A percentile compares a stretch with the other conserved stretches of the same genome.
phyloP scores from a whole-genome alignment of 2,888 invertebrate genomes.

The Apamea epomidion region DNA sequence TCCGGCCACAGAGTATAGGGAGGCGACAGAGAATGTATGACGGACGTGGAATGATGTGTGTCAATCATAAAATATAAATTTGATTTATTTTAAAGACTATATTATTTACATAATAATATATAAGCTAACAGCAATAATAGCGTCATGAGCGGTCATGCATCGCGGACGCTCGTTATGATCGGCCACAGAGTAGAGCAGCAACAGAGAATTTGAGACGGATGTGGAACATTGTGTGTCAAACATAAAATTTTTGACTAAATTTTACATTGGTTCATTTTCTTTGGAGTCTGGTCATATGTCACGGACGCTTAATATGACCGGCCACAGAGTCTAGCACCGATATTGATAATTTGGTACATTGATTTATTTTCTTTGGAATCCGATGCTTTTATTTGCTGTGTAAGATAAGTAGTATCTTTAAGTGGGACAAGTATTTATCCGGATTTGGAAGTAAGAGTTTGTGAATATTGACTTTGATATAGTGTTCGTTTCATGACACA shows the following conservation, averaged over 20 bases:
- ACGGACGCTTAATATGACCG: too few species aligned
- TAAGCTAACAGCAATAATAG: slow-evolving; percentile 61
- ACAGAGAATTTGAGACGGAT: slow-evolving; percentile 7
- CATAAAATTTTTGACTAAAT: not conserved
- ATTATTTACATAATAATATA: too few species aligned
- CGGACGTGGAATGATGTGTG: not conserved
- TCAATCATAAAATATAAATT: slow-evolving; percentile 57
- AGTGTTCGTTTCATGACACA: not conserved
- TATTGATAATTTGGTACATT: too few species aligned
- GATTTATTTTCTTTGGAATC: too few species aligned
- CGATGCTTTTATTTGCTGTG: not conserved
- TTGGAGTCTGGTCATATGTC: too few species aligned
- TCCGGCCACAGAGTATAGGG: slow-evolving; percentile 51
- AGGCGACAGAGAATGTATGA: slow-evolving; percentile 5
- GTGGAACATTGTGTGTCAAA: not conserved
- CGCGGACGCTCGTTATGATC: slow-evolving; percentile 66
- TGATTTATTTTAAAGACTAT: too few species aligned
- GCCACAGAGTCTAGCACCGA: too few species aligned
- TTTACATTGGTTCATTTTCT: too few species aligned
- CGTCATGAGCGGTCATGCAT: slow-evolving; percentile 69
- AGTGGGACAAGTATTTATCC: not conserved
- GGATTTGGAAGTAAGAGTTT: not conserved
- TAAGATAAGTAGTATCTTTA: not conserved
- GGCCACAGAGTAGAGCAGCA: slow-evolving; percentile 41
- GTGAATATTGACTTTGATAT: not conserved